phyloP scores from a whole-genome alignment of 1,140 invertebrate species.

The Lysiphlebus fabarum region DNA sequence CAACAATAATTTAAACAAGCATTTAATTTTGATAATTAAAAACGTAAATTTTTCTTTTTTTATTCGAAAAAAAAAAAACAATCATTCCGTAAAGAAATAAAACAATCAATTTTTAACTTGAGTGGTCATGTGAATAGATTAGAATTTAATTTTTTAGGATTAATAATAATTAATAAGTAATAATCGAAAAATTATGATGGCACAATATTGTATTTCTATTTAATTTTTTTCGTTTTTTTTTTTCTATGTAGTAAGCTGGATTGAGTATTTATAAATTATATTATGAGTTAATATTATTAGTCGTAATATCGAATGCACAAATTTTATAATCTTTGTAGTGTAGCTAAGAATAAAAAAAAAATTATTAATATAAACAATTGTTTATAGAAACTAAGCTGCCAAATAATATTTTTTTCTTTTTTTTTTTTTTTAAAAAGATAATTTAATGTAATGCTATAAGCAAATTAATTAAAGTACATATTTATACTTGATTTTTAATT shows the following conservation, averaged over 20 bases:
- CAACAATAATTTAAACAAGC: not conserved
- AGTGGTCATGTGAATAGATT: constrained; percentile 13
- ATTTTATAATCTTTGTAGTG: not conserved
- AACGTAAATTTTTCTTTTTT: constrained; percentile 19
- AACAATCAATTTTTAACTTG: not conserved
- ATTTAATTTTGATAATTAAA: constrained; percentile 17
- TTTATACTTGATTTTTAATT: not conserved
- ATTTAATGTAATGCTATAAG: not conserved
- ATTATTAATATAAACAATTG: not conserved
- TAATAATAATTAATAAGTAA: constrained; percentile 1
- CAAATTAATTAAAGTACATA: not conserved
- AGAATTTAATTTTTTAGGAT: constrained; percentile 11
- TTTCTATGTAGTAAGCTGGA: not conserved
- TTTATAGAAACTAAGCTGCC: constrained; percentile 11
- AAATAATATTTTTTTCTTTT: not conserved
- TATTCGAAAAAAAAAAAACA: no score
- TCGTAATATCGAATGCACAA: not conserved
- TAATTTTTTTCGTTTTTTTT: constrained; percentile 8
- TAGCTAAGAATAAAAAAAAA: not conserved
- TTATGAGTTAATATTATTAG: not conserved
- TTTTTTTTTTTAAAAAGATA: not conserved
- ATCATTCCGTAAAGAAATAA: constrained; percentile 3
- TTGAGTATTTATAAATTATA: not conserved
- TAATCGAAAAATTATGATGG: not conserved
- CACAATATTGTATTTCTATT: not conserved